Evolutionary conservation across 2,113 vertebrate genomes (phyloP), one percentile per base, ranked within the genome.

Genomic region (Myotis davidii): DNA sequence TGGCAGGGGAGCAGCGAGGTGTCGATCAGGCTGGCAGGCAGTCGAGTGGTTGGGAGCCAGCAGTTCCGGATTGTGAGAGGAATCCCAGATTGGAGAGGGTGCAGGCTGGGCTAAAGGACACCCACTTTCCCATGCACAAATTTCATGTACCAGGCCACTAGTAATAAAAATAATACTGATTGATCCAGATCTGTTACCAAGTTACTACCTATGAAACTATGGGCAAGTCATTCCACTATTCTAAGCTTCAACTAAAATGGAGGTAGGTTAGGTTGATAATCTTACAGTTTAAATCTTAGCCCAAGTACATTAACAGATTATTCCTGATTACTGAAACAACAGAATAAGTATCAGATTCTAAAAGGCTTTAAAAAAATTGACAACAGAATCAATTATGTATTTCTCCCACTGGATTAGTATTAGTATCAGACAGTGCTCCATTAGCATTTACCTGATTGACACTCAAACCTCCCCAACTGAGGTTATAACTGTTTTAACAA

Each of bases 181-280:
- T 37, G 67, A 65, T 86, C 61, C 74, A 72, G 21, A 74, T 34
- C 20, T 50, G 88, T 29, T 93, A 81, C 9, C 54, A 89, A 97
- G 23, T 81, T 91, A 88, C 45, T 79, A 91, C 21, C 23, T 76
- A 84, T 74, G 81, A 95, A 86, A 74, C 18, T 52, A 65, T 88
- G 37, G 32, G 59, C n/a, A 95, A 87, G 72, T 85, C 54, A 94
- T 87, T 94, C 87, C 76, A 95, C 27, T 65, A 69, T 23, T 89
- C 50, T 70, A 4, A 21, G 81, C 56, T 90, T 84, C 61, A 88
- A 82, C n/a, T 69, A 29, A 96, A 90, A 92, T n/a, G 4, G 18
- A 95, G 4, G 20, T 42, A 76, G 34, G 29, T 84, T 65, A 81
- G 32, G 29, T 2, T 96, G 21, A 82, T n/a, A 25, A 94, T 88